Percentiles rank a stretch among this genome's conserved stretches.
phyloP scores from a whole-genome alignment of 2,113 vertebrate species.

The Puntigrus tetrazona region DNA sequence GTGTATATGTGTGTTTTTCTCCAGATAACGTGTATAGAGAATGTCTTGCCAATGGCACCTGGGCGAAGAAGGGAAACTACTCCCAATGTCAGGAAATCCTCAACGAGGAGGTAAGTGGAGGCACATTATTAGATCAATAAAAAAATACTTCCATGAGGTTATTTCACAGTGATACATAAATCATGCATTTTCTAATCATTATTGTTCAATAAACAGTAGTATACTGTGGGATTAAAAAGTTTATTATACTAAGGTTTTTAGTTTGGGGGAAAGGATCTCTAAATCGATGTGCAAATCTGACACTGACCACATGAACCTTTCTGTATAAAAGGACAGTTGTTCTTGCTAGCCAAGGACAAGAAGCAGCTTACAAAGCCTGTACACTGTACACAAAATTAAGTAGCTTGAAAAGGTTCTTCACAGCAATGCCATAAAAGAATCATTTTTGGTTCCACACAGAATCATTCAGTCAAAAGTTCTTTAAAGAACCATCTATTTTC shows the following conservation, averaged over 20 bases:
- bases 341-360: background rate
- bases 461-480: too few relatives aligned
- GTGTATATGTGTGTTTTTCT: conserved; percentile 29
- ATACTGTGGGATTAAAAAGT: background rate
- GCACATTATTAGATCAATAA: background rate
- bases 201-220: background rate
- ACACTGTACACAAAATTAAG: too few relatives aligned
- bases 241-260: background rate
- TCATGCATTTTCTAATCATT: background rate
- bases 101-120: conserved; percentile 78
- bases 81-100: conserved; percentile 88
- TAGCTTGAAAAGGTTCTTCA: too few relatives aligned
- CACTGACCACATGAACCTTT: background rate
- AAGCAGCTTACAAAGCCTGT: background rate
- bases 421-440: too few relatives aligned
- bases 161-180: background rate
- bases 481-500: too few relatives aligned
- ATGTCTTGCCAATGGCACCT: conserved; percentile 83
- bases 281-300: too few relatives aligned
- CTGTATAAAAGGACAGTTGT: background rate
- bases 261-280: too few relatives aligned
- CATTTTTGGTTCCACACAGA: too few relatives aligned
- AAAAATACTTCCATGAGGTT: background rate
- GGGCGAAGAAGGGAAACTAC: conserved; percentile 85
- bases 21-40: conserved; percentile 87